Percentiles rank a stretch among this genome's conserved stretches.
These are phyloP conservation scores for Sebastes ruberrimus DNA, from an alignment of 2,797 vertebrate species.

Conservation along the genomic window DNA sequence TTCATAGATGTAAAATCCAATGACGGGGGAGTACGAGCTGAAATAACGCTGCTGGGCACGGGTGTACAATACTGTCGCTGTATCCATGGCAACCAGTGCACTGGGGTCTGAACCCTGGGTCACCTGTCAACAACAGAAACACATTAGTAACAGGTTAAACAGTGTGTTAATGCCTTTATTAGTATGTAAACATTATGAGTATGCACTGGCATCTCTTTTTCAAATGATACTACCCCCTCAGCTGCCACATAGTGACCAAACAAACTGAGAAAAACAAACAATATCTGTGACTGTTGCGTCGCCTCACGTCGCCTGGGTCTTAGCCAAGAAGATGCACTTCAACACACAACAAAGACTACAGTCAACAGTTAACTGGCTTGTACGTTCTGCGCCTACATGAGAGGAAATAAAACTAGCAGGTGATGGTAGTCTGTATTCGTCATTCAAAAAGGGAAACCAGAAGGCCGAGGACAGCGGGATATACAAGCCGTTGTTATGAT, in stretches of 20 bases:
- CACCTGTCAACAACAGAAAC: constrained; percentile 79
- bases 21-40: constrained; percentile 97
- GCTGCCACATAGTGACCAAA: neutral
- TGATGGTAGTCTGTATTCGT: too few relatives aligned
- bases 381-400: too few relatives aligned
- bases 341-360: too few relatives aligned
- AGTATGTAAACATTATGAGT: neutral
- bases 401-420: too few relatives aligned
- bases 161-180: neutral
- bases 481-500: too few relatives aligned
- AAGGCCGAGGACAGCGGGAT: too few relatives aligned
- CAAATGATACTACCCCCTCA: too few relatives aligned
- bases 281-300: too few relatives aligned
- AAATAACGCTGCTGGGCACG: constrained; percentile 97
- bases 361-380: too few relatives aligned
- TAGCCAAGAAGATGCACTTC: too few relatives aligned
- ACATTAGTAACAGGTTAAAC: neutral
- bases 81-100: constrained; percentile 95
- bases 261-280: neutral
- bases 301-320: too few relatives aligned
- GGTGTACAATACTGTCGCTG: constrained; percentile 93
- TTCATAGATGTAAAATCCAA: constrained; percentile 99
- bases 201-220: neutral
- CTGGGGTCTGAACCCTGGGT: constrained; percentile 96
- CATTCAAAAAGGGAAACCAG: too few relatives aligned